phyloP scores from a whole-genome alignment of 1,140 invertebrate species.

The Ericerus pela region DNA sequence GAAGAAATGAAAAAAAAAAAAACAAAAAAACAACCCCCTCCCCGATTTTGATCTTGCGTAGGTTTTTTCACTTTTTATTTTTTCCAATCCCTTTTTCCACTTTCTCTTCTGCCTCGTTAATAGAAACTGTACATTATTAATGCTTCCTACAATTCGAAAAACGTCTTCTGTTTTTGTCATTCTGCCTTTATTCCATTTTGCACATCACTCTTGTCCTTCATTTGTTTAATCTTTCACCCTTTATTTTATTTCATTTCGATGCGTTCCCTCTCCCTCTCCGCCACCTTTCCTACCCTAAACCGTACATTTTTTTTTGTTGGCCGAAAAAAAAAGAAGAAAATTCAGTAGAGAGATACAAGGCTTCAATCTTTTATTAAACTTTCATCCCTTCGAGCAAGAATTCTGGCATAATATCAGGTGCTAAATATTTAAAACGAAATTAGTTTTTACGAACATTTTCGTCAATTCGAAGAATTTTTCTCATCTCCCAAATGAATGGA shows the following conservation, averaged over 20 bases:
- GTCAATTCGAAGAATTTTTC: slow-evolving; percentile 4
- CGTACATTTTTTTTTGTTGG: too few species aligned
- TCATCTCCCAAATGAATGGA: too few species aligned
- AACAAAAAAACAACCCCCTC: too few species aligned
- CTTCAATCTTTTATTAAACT: slow-evolving; percentile 11
- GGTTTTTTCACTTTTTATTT: too few species aligned
- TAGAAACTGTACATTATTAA: slow-evolving; percentile 5
- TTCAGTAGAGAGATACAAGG: neutral
- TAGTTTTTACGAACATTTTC: neutral
- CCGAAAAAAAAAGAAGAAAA: too few species aligned
- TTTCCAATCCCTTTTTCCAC: too few species aligned
- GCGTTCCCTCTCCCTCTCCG: too few species aligned
- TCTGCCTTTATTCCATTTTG: neutral
- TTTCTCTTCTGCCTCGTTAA: too few species aligned
- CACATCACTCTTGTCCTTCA: slow-evolving; percentile 3
- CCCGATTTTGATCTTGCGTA: too few species aligned
- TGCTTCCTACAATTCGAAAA: neutral
- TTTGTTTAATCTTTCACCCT: slow-evolving; percentile 9
- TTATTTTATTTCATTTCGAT: slow-evolving; percentile 9
- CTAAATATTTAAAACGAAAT: slow-evolving; percentile 10
- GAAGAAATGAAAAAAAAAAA: too few species aligned
- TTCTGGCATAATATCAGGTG: slow-evolving; percentile 1
- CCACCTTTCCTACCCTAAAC: too few species aligned
- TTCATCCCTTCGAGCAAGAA: neutral
- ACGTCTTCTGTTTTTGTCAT: slow-evolving; percentile 5